Percentiles rank a stretch among this genome's conserved stretches.
Conservation (phyloP, 2,888 invertebrate species). For the Plagiodera versicolora region DNA sequence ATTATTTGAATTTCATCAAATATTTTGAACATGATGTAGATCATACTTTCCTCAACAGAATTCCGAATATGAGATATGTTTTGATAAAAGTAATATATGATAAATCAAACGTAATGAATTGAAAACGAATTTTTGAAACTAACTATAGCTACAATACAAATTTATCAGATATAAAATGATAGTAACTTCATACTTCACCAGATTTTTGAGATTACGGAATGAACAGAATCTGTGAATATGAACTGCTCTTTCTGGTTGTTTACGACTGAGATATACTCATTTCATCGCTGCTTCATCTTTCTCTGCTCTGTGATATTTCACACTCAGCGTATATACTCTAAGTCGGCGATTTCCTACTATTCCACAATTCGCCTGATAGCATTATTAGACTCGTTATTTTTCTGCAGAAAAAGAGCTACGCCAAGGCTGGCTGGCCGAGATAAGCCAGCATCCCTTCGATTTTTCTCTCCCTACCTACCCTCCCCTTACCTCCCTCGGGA, state of each 20-base stretch:
- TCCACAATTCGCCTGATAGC: slow-evolving; percentile 48
- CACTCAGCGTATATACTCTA: slow-evolving; percentile 40
- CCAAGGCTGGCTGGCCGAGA: slow-evolving; percentile 47
- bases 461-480: slow-evolving; percentile 38
- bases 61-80: too few relatives aligned
- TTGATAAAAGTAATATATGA: too few relatives aligned
- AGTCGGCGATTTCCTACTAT: slow-evolving; percentile 42
- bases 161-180: too few relatives aligned
- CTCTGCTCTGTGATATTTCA: slow-evolving; percentile 39
- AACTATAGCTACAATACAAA: too few relatives aligned
- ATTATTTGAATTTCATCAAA: too few relatives aligned
- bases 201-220: too few relatives aligned
- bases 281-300: not conserved
- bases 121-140: too few relatives aligned
- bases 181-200: too few relatives aligned
- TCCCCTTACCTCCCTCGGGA: slow-evolving; percentile 25
- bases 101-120: too few relatives aligned
- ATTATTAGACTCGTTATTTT: slow-evolving; percentile 54
- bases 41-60: too few relatives aligned
- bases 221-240: not conserved
- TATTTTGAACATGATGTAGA: too few relatives aligned
- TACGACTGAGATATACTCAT: not conserved
- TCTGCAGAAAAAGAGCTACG: slow-evolving; percentile 37
- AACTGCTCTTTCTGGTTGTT: not conserved
- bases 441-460: slow-evolving; percentile 42